Conservation (phyloP, 2,113 vertebrate genomes). For the Pomatorhinus ruficollis region DNA sequence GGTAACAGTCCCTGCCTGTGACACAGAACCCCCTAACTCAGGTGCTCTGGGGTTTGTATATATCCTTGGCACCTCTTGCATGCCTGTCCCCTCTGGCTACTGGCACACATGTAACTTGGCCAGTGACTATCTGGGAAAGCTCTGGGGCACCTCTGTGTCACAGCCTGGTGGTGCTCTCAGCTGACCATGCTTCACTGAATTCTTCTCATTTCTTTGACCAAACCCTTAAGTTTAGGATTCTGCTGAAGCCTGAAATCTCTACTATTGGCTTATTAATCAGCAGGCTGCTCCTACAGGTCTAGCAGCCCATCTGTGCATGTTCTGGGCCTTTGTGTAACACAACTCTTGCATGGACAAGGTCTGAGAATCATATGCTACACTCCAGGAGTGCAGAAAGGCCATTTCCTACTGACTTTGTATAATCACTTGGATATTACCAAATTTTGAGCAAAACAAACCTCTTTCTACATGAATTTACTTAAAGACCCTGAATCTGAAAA, state of each 20-base stretch:
- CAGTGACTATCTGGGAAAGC: not conserved
- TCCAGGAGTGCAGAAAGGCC: not conserved
- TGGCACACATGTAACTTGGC: not conserved
- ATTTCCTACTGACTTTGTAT: not conserved
- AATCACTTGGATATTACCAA: not conserved
- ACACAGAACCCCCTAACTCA: not conserved
- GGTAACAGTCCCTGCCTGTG: not conserved
- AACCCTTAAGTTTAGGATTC: not conserved
- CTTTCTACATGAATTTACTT: not conserved
- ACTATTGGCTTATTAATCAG: not conserved
- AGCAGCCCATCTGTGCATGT: not conserved
- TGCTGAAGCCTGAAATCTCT: not conserved
- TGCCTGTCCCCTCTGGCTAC: not conserved
- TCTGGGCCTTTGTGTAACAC: not conserved
- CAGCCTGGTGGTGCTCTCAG: not conserved
- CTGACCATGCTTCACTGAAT: not conserved
- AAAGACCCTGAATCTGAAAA: not conserved
- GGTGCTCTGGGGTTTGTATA: not conserved
- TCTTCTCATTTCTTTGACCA: not conserved
- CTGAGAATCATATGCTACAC: fast-evolving
- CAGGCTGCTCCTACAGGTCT: not conserved
- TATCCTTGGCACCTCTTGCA: not conserved
- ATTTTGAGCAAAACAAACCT: not conserved
- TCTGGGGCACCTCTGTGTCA: not conserved
- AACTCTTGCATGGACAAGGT: not conserved